Evolutionary conservation across 2,888 invertebrate species (phyloP), one percentile per base, ranked within the genome.

Genomic region (Meta bourneti): DNA sequence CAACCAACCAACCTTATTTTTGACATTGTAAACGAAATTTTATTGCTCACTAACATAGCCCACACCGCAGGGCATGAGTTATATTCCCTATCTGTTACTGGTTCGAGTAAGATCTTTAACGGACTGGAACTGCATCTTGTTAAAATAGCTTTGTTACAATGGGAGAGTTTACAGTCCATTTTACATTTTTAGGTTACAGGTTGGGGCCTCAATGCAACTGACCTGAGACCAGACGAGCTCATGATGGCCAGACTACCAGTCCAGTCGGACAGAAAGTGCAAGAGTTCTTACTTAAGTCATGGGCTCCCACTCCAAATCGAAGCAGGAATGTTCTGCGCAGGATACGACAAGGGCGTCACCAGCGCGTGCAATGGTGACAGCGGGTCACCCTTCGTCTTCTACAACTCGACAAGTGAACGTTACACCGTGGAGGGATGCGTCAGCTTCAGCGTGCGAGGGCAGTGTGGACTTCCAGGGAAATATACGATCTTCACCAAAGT

Each of bases 121-220:
- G 34, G 34, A 2, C 1, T 34, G 4, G 34, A 34, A 34, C 34
- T 34, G 34, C 34, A 34, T 34, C 34, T 34, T 34, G 34, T 34
- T 34, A 34, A 34, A 34, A 34, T 34, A 34, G 4, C 34, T 34
- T 34, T 34, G 4, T 34, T 34, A 34, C 34, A 2, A 34, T 4
- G 34, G 34, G 34, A 34, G 4, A 34, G 34, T 34, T 34, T n/a
- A 69, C n/a, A n/a, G 5, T 34, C 34, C 4, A 34, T 34, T 34
- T 34, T 34, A 34, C 34, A 34, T 34, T 61, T 34, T 71, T 61
- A 91, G 93, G 89, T 93, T 1, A 93, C 92, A 19, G 93, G 93
- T n/a, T 93, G 93, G 93, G 93, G 93, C 11, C 34, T 77, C 11
- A 91, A 75, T n/a, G 90, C 92, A 74, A 88, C 85, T 6, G 71